A percentile compares a stretch with the other conserved stretches of the same genome.
Evolutionary conservation across 1,140 invertebrate genomes (phyloP).

Genomic region (Hypsibius dujardini): DNA sequence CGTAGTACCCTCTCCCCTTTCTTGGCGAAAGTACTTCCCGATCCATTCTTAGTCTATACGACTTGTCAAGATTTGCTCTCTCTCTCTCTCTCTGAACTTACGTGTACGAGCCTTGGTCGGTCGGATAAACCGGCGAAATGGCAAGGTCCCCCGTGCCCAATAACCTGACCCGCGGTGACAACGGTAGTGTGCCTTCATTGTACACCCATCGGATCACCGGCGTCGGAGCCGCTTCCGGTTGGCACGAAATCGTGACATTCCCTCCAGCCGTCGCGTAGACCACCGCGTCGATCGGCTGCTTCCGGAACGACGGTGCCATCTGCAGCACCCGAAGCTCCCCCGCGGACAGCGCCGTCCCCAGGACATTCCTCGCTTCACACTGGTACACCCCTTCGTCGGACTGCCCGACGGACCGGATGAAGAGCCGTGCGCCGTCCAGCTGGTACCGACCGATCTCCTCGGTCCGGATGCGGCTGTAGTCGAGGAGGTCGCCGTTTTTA

Average conservation of each 20-base stretch:
- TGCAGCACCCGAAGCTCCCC: conserved; percentile 69
- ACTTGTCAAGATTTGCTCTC: no score
- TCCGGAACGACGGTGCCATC: conserved; percentile 71
- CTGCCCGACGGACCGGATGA: conserved; percentile 54
- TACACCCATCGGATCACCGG: conserved; percentile 79
- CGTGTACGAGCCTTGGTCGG: conserved; percentile 70
- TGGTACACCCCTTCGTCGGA: conserved; percentile 88
- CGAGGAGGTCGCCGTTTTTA: conserved; percentile 57
- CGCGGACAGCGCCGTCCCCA: conserved; percentile 66
- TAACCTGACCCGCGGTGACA: conserved; percentile 43
- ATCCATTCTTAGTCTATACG: no score
- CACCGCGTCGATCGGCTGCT: conserved; percentile 64
- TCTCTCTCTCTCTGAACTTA: no score
- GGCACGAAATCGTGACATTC: conserved; percentile 74
- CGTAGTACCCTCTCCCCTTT: no score
- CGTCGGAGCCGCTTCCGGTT: conserved; percentile 77
- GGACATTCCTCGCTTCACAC: conserved; percentile 69
- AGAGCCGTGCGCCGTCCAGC: conserved; percentile 66
- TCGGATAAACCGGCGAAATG: conserved; percentile 63
- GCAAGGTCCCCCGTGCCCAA: conserved; percentile 62
- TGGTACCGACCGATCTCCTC: conserved; percentile 29
- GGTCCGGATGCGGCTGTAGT: conserved; percentile 40
- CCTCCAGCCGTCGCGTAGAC: conserved; percentile 72
- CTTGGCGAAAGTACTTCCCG: no score
- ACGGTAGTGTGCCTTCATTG: conserved; percentile 52